Evolutionary conservation across 37 sponge, comb jelly and placozoan species (phyloP), one percentile per base, ranked within the genome.

Genomic region (Crambe crambe): DNA sequence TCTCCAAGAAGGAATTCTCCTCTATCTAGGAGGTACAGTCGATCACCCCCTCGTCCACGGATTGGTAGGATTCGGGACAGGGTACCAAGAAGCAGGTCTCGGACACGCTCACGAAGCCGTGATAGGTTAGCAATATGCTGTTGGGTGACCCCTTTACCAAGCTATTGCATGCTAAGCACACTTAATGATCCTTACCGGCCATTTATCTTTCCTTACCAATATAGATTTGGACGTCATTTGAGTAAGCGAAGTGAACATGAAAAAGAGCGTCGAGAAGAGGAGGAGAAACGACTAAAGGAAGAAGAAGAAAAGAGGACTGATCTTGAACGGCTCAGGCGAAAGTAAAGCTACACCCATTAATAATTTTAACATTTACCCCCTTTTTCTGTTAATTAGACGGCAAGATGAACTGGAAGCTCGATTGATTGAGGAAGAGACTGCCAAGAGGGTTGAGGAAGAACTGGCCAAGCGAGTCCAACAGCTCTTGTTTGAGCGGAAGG

Each of bases 361-460:
- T 62, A 62, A 62, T 35, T 31, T 68, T 38, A 35, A 68, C 9
- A 68, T 64, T 38, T 42, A 64, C 70, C 47, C 38, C 72, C 37
- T 70, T 31, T 47, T 58, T 58, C 82, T 67, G 63, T n/a, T n/a
- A n/a, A n/a, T 38, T 20, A 85, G 86, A 63, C 77, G 86, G 25
- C 86, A 90, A 70, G 91, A 85, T 42, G 92, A 92, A 34, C 77
- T 87, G 21, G 88, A 89, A 61, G 76, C 86, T 0, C 80, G 67
- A 37, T 58, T 92, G 3, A 63, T 93, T 56, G 92, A 91, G 43
- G 92, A 91, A 29, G 92, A 91, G 39, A 83, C 86, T 5, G 38
- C 68, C 0, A 85, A 77, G 54, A 88, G 89, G 40, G 86, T 89
- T 10, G 89, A 91, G 47, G 83, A 86, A 64, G 40, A 85, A 27